Percentiles rank a stretch among this genome's conserved stretches.
phyloP scores from a whole-genome alignment of 2,797 vertebrate species.

The Pterois miles region DNA sequence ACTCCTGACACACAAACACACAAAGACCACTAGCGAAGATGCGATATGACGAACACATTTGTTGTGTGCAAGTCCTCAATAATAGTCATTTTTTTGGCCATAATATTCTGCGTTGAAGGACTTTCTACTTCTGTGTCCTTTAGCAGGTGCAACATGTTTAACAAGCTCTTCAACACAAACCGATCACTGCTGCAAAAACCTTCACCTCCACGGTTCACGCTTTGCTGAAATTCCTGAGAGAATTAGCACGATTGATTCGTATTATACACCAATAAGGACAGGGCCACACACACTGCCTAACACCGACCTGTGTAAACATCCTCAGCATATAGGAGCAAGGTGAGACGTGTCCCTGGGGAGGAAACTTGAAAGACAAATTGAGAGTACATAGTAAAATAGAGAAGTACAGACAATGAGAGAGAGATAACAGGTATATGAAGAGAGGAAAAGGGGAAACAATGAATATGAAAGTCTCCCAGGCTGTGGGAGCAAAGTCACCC shows the following conservation, averaged over 20 bases:
- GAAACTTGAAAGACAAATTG: conserved; percentile 59
- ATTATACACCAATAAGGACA: conserved; percentile 15
- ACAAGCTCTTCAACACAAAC: conserved; percentile 26
- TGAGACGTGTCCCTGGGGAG: conserved; percentile 60
- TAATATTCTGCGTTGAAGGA: background rate
- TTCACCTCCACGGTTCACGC: conserved; percentile 31
- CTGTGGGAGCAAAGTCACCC: conserved; percentile 74
- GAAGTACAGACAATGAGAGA: conserved; percentile 52
- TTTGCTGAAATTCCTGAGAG: conserved; percentile 23
- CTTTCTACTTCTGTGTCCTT: conserved; percentile 10
- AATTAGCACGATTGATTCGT: conserved; percentile 54
- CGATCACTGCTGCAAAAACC: conserved; percentile 19
- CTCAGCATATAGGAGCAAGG: conserved; percentile 41
- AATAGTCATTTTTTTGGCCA: background rate
- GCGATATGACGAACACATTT: background rate
- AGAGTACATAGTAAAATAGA: conserved; percentile 26
- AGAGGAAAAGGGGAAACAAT: conserved; percentile 55
- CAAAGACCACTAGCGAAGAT: background rate
- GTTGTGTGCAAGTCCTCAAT: background rate
- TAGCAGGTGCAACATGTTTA: conserved; percentile 12
- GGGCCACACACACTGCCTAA: conserved; percentile 26
- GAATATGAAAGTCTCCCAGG: conserved; percentile 64
- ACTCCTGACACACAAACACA: conserved; percentile 23
- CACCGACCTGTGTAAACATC: conserved; percentile 23
- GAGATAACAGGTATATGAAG: conserved; percentile 57